These are phyloP conservation scores for Atta colombica DNA, from an alignment of 1,140 invertebrate species.

Conservation along the genomic window DNA sequence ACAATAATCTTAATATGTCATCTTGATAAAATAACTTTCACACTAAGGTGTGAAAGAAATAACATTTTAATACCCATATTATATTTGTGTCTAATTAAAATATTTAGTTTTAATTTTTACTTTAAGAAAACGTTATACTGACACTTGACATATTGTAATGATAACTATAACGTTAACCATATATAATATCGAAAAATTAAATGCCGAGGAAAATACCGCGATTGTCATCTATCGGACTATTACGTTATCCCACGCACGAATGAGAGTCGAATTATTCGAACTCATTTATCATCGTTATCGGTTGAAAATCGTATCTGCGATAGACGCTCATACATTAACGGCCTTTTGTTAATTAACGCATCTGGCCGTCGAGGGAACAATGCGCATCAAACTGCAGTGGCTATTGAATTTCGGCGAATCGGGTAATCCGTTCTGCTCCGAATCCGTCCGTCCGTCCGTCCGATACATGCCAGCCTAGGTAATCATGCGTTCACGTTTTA, in stretches of 20 bases:
- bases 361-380: slow-evolving; percentile 63
- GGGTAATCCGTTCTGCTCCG: slow-evolving; percentile 75
- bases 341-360: slow-evolving; percentile 76
- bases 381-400: slow-evolving; percentile 68
- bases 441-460: slow-evolving; percentile 57
- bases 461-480: slow-evolving; percentile 64
- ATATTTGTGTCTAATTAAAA: slow-evolving; percentile 10
- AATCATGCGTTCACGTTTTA: slow-evolving; percentile 64
- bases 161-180: not conserved
- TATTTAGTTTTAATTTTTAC: not conserved
- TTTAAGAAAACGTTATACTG: not conserved
- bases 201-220: slow-evolving; percentile 17
- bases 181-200: slow-evolving; percentile 5
- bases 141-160: not conserved
- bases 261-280: slow-evolving; percentile 25
- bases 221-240: slow-evolving; percentile 18
- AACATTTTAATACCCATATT: too few relatives aligned
- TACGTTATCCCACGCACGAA: not conserved
- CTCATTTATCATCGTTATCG: slow-evolving; percentile 64
- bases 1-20: too few relatives aligned
- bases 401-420: slow-evolving; percentile 76
- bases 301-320: slow-evolving; percentile 63
- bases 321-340: slow-evolving; percentile 68
- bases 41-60: not conserved
- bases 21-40: not conserved